Evolutionary conservation across 2,113 vertebrate species (phyloP), one percentile per base, ranked within the genome.

Genomic region (Tiliqua scincoides): DNA sequence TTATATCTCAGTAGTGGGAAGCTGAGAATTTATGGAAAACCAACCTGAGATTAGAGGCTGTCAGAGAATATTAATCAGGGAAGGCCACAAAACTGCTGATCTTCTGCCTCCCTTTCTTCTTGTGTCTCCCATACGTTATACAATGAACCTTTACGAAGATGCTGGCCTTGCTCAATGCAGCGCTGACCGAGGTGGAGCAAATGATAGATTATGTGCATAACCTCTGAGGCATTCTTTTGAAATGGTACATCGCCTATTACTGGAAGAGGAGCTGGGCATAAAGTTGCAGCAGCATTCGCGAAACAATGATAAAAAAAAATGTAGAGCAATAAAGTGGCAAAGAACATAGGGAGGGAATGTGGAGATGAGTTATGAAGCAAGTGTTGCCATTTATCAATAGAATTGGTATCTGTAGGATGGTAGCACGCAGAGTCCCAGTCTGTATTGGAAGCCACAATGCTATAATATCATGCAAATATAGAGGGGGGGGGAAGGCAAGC

Each of bases 111-210:
- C 10, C 20, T 54, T 40, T 73, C 76, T 14, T 65, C 86, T 89
- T 87, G 70, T 85, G 85, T 79, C 63, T 91, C 86, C 57, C 67
- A 32, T 43, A 87, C 65, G 85, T 90, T 63, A 10, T 79, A 78
- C 18, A 73, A 88, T 14, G 37, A 88, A 89, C 59, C 52, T 48
- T 79, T 85, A 62, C 57, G 62, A 75, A 84, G 62, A 84, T 75
- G 82, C 82, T 84, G 71, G 71, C 20, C 75, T 32, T 76, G 35
- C 35, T 88, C 85, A 91, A 71, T 43, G 78, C 70, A 79, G 5
- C 30, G n/a, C n/a, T 88, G 85, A 85, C 84, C 40, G 27, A 12
- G 63, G 59, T 65, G 23, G 35, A 91, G 90, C 83, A 86, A 88
- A 70, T 89, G 74, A 77, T 37, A 92, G 40, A 90, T 77, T 27